Conservation (phyloP, 2,113 vertebrate species). For the Tiliqua scincoides region DNA sequence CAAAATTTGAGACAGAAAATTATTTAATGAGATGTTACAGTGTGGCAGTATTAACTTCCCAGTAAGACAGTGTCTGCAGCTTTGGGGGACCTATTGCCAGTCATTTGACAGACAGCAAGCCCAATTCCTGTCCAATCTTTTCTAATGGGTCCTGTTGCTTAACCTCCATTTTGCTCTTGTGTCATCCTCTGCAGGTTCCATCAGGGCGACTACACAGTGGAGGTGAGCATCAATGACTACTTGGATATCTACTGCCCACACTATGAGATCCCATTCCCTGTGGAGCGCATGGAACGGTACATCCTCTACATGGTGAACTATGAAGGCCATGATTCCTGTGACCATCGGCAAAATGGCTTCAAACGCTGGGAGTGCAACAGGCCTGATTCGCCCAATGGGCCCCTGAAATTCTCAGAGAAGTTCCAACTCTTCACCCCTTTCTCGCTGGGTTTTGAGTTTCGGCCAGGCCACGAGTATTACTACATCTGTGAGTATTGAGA, state of each 20-base stretch:
- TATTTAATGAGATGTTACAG: too few species aligned
- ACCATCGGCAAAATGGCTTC: conserved; percentile 90
- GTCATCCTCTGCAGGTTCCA: conserved; percentile 80
- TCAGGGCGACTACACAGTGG: conserved; percentile 89
- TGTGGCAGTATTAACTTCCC: too few species aligned
- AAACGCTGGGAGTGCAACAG: conserved; percentile 97
- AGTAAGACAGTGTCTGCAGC: too few species aligned
- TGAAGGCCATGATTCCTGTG: conserved; percentile 89
- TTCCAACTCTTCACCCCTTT: conserved; percentile 98
- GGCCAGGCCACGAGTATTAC: conserved; percentile 93
- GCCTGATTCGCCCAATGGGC: conserved; percentile 86
- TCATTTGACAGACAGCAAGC: not conserved
- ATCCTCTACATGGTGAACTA: conserved; percentile 96
- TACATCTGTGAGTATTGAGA: conserved; percentile 89
- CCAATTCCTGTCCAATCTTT: not conserved
- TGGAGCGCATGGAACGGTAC: conserved; percentile 88
- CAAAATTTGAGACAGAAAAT: too few species aligned
- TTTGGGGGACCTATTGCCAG: too few species aligned
- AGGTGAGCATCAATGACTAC: conserved; percentile 97
- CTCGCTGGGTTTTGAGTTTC: conserved; percentile 95
- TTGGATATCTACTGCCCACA: conserved; percentile 97
- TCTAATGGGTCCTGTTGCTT: not conserved
- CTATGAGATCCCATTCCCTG: conserved; percentile 83
- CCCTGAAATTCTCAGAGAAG: conserved; percentile 96
- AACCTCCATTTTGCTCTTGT: not conserved